Base-by-base conservation (phyloP, 2,888 invertebrate species). In the Cheilosia urbana region DNA sequence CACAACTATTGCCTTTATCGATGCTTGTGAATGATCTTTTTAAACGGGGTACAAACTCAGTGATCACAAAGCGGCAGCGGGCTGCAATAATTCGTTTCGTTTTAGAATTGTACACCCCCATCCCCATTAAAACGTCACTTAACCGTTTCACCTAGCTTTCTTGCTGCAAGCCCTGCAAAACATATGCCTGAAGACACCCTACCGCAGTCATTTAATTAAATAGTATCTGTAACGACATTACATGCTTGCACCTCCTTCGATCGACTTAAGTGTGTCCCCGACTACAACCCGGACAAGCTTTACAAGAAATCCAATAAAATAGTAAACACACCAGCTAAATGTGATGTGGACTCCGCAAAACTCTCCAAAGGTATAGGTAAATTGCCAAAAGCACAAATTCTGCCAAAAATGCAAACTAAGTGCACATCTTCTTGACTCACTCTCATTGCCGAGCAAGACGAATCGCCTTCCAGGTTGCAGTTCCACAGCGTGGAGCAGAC, bases 381-480 rank as follows among this genome's bases (percentile, higher is more conserved):
- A 88, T 88, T 89, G 87, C 88, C 89, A 88, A 88, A 88, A 88
- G 88, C 88, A 87, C 87, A 88, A 88, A 87, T 88, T 83, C 85
- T 87, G 80, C 84, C 88, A 84, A 88, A 88, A 87, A 87, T 87
- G 83, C 87, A 80, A 87, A 83, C 87, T 82, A 87, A 81, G 68
- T 81, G 76, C 62, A 84, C 45, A 72, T 65, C 81, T 65, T 19
- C 40, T 3, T 13, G 11, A 13, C 37, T 19, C 34, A 34, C 17
- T 51, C 37, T 37, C 30, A 51, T 42, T 42, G 11, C 55, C 34
- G 21, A 37, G 45, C 68, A 63, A 72, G 68, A 85, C 77, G 68
- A 81, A 80, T 68, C 55, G 72, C 53, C 57, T 0, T 37, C 0
- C 62, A 30, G n/a, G n/a, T n/a, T n/a, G n/a, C 62, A 30, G n/a